These are phyloP conservation scores for Dasyurus viverrinus DNA, from an alignment of 2,113 vertebrate species.

Conservation along the genomic window DNA sequence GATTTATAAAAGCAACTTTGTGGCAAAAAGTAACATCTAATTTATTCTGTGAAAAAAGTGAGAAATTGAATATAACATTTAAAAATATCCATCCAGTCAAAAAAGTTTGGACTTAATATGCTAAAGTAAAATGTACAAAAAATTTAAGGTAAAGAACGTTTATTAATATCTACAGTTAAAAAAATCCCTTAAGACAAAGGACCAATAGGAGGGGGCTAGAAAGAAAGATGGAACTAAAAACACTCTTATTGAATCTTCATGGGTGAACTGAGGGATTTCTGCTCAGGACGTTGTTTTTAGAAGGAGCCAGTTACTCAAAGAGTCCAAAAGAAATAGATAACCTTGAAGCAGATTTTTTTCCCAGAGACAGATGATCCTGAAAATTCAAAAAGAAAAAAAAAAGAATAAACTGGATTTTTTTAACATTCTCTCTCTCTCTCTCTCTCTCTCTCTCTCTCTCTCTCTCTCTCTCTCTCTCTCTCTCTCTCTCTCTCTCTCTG, in stretches of 20 bases:
- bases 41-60: conserved; percentile 97
- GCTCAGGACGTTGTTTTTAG: not conserved
- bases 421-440: too few relatives aligned
- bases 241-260: not conserved
- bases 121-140: conserved; percentile 95
- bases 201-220: not conserved
- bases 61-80: conserved; percentile 95
- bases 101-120: conserved; percentile 94
- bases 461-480: not conserved
- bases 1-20: conserved; percentile 90
- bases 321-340: not conserved
- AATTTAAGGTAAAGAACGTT: conserved; percentile 99
- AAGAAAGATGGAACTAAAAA: not conserved
- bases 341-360: not conserved
- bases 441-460: not conserved
- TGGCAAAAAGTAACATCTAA: conserved; percentile 93
- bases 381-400: not conserved
- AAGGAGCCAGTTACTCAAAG: not conserved
- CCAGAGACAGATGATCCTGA: not conserved
- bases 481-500: too few relatives aligned
- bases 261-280: not conserved
- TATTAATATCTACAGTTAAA: conserved; percentile 95
- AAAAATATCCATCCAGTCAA: conserved; percentile 94
- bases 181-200: not conserved
- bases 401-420: not conserved